A percentile compares a stretch with the other conserved stretches of the same genome.
Conservation (phyloP, 1,140 invertebrate genomes). For the Phocides pigmalion region DNA sequence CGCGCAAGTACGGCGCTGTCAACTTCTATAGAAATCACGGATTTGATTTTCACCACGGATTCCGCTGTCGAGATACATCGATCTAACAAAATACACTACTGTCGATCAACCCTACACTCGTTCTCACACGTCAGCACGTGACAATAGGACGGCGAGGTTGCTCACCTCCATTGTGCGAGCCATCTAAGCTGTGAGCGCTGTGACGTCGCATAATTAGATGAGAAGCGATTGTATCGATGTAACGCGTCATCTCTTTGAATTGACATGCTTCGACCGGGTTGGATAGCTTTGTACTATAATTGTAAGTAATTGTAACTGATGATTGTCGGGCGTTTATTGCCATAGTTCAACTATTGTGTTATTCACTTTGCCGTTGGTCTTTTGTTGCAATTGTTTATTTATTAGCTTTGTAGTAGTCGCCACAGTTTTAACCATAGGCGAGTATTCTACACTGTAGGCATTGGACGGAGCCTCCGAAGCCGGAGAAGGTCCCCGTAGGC, state of each 20-base stretch:
- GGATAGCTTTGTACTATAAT: slow-evolving; percentile 21
- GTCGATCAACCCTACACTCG: background rate
- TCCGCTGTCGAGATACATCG: too few relatives aligned
- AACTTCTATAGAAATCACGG: too few relatives aligned
- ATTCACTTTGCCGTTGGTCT: background rate
- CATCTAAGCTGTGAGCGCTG: slow-evolving; percentile 40
- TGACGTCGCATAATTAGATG: slow-evolving; percentile 55
- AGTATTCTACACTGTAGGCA: too few relatives aligned
- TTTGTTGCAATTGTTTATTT: too few relatives aligned
- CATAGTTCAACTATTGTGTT: slow-evolving; percentile 16
- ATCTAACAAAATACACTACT: too few relatives aligned
- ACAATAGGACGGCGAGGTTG: slow-evolving; percentile 61
- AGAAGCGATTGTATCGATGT: slow-evolving; percentile 35
- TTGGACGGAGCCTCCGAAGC: too few relatives aligned
- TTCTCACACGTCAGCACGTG: slow-evolving; percentile 41
- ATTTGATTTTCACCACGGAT: too few relatives aligned
- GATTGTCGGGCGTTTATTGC: slow-evolving; percentile 10
- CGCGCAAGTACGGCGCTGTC: too few relatives aligned
- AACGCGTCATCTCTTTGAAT: slow-evolving; percentile 30
- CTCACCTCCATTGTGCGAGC: slow-evolving; percentile 52
- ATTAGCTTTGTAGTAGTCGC: too few relatives aligned
- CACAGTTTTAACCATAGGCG: too few relatives aligned
- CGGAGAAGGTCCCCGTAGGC: too few relatives aligned
- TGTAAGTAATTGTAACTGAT: slow-evolving; percentile 15
- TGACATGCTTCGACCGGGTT: slow-evolving; percentile 11